Evolutionary conservation across 2,888 invertebrate genomes (phyloP).

Genomic region (Campoletis raptor): DNA sequence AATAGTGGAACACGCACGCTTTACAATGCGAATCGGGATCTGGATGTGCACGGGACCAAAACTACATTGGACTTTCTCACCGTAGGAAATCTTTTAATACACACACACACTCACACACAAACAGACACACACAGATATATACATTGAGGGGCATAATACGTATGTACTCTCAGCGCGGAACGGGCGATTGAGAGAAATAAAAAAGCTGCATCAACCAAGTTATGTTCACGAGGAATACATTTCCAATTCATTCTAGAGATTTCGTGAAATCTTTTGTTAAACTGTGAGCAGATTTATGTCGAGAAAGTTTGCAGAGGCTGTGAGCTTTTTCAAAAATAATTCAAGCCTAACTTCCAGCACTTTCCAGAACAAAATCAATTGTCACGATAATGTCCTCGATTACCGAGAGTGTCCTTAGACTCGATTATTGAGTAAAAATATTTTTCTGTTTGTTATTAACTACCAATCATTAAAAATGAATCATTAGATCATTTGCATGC

Average conservation of each 20-base stretch:
- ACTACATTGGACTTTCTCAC: slow-evolving; percentile 82
- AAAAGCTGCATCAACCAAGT: slow-evolving; percentile 12
- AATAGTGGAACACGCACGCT: slow-evolving; percentile 75
- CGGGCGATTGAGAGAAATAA: slow-evolving; percentile 56
- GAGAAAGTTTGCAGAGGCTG: slow-evolving; percentile 21
- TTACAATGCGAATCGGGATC: slow-evolving; percentile 77
- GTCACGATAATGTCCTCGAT: background rate
- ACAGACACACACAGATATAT: background rate
- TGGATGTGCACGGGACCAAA: slow-evolving; percentile 84
- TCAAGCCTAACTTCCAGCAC: background rate
- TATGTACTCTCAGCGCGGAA: slow-evolving; percentile 55
- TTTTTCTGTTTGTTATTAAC: background rate
- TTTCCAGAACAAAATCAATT: background rate
- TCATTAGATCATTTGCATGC: too few relatives aligned
- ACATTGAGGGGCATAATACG: background rate
- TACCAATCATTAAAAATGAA: too few relatives aligned
- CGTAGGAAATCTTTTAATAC: slow-evolving; percentile 55
- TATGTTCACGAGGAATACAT: background rate
- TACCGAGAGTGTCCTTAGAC: background rate
- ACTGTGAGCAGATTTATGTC: slow-evolving; percentile 4
- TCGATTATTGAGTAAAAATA: background rate
- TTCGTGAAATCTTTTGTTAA: slow-evolving; percentile 4
- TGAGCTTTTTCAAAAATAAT: background rate
- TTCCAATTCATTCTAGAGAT: slow-evolving; percentile 32
- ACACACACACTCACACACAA: background rate